Evolutionary conservation across 2,797 vertebrate species (phyloP), one percentile per base, ranked within the genome.

Genomic region (Ctenochaetus hawaiiensis): DNA sequence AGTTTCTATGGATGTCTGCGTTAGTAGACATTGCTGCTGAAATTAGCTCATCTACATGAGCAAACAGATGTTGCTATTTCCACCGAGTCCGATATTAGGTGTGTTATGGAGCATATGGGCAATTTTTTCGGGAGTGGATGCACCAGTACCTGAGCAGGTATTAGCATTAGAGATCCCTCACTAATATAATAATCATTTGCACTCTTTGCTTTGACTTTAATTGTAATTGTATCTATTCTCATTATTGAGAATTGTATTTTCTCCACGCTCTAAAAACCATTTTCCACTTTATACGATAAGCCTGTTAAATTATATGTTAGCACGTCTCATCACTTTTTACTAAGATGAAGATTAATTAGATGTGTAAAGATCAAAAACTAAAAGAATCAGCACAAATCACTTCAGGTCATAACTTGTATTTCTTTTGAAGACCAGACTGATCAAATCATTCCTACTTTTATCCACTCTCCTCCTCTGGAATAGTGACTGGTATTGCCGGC

Each of bases 41-140:
- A 95, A 94, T 93, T 75, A 93, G 90, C 91, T 89, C 87, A 71
- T 92, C 88, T 92, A 93, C 93, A 91, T 51, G 84, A 77, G 82
- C 86, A 75, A 95, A 87, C 95, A 96, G 94, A 95, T 95, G 95
- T 95, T 93, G 66, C 69, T 70, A 72, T 92, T 86, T 91, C 94
- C 94, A 52, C 77, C 0, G 90, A 92, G 95, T 89, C 93, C 88
- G 88, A 89, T 92, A 92, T 81, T 90, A 91, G 88, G 86, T 90
- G 89, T 84, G 84, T 89, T 87, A 84, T 66, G 66, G 80, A 87
- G 67, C 89, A 88, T 89, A 89, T 86, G 77, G 83, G 67, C 18
- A 22, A 53, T 81, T 75, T 78, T 75, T 80, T n/a, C n/a, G 69
- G 75, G 67, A 48, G 76, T 54, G 52, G 43, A 68, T 73, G 59